Percentiles rank a stretch among this genome's conserved stretches.
These are phyloP conservation scores for Microtus pennsylvanicus DNA, from an alignment of 2,113 vertebrate species.

Conservation along the genomic window DNA sequence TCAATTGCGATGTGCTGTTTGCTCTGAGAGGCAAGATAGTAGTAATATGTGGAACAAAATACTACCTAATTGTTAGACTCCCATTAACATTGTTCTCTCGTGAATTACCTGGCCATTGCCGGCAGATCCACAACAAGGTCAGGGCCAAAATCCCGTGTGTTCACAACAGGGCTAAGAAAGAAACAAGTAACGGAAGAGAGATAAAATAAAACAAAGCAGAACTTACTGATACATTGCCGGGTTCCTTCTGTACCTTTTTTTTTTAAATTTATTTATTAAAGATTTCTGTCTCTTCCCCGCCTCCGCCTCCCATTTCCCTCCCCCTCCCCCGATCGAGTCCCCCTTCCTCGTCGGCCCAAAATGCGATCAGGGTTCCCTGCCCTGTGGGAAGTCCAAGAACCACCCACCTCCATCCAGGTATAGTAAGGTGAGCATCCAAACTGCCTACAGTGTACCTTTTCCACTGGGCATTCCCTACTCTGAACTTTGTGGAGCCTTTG, in stretches of 20 bases:
- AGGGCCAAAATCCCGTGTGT: neutral
- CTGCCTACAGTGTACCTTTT: neutral
- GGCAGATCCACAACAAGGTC: neutral
- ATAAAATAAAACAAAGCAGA: neutral
- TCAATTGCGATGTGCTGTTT: constrained; percentile 38
- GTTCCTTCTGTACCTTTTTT: neutral
- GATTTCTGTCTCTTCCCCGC: too few species aligned
- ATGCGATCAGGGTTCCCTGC: too few species aligned
- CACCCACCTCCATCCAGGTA: too few species aligned
- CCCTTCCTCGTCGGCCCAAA: too few species aligned
- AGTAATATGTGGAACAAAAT: constrained; percentile 45
- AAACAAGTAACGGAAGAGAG: neutral
- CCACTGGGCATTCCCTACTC: neutral
- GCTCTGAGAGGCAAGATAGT: constrained; percentile 54
- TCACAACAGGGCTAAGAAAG: neutral
- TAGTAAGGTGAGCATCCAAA: too few species aligned
- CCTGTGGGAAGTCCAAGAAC: too few species aligned
- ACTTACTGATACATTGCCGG: neutral
- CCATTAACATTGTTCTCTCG: neutral
- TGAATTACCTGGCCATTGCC: constrained; percentile 28
- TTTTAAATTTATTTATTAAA: too few species aligned
- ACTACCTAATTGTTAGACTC: constrained; percentile 17
- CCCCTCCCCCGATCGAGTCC: too few species aligned
- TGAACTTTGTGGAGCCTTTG: neutral
- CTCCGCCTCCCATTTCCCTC: too few species aligned